Evolutionary conservation across 2,888 invertebrate species (phyloP).

Genomic region (Ophioninae sp.): DNA sequence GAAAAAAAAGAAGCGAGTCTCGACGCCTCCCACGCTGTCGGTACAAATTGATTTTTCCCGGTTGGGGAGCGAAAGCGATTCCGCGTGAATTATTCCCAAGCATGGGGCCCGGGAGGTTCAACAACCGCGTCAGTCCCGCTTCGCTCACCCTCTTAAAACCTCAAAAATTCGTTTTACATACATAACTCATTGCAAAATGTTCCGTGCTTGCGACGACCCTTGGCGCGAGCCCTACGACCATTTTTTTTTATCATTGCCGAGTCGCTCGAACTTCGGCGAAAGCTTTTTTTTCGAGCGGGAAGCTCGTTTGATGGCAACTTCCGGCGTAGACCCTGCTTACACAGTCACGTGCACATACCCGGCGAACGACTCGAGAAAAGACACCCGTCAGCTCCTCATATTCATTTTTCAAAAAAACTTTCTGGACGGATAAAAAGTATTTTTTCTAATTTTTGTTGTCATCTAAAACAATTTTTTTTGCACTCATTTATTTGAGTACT

Average conservation of each 20-base stretch:
- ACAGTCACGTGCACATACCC: background rate
- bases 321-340: background rate
- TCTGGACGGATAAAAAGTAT: too few species aligned
- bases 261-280: background rate
- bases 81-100: background rate
- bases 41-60: background rate
- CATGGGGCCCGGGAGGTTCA: background rate
- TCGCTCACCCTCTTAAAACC: background rate
- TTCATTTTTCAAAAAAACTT: background rate
- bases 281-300: background rate
- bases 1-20: background rate
- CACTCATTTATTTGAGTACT: background rate
- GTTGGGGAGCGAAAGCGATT: background rate
- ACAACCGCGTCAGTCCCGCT: background rate
- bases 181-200: background rate
- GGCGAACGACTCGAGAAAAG: background rate
- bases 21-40: background rate
- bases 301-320: background rate
- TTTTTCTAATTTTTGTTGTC: too few species aligned
- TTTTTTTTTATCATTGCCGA: background rate
- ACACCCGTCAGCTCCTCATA: background rate
- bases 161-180: slow-evolving; percentile 6
- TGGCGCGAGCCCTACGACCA: background rate
- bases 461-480: too few species aligned
- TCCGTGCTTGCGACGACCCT: background rate